These are phyloP conservation scores for Sebastes kiyomatsui DNA, from an alignment of 2,797 vertebrate genomes.

Conservation along the genomic window DNA sequence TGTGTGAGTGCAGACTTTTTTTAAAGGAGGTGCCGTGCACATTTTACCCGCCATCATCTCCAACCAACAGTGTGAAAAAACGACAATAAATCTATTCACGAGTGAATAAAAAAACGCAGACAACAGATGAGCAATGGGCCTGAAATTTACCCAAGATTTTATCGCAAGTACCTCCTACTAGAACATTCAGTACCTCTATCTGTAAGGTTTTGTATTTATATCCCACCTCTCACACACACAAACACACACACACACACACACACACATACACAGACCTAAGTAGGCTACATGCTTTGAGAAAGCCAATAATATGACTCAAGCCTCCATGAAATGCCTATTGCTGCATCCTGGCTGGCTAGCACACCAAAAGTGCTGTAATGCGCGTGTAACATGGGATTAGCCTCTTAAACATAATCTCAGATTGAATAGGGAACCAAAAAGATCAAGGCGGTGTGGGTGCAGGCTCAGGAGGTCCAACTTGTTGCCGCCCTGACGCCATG, in stretches of 20 bases:
- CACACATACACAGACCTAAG: conserved; percentile 19
- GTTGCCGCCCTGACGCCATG: conserved; percentile 26
- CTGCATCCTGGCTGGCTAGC: conserved; percentile 37
- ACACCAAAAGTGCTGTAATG: conserved; percentile 53
- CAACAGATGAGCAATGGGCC: conserved; percentile 54
- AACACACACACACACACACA: neutral
- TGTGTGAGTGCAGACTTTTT: neutral
- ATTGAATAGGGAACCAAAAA: conserved; percentile 41
- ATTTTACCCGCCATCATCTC: conserved; percentile 43
- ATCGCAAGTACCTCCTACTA: conserved; percentile 67
- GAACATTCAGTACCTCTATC: conserved; percentile 54
- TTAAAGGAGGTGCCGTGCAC: conserved; percentile 21
- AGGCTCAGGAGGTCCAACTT: conserved; percentile 36
- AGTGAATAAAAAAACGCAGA: conserved; percentile 30
- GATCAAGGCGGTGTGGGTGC: conserved; percentile 29
- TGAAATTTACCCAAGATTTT: conserved; percentile 62
- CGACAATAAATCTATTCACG: conserved; percentile 59
- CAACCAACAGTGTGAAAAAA: conserved; percentile 47
- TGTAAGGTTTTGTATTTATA: conserved; percentile 65
- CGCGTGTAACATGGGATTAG: conserved; percentile 62
- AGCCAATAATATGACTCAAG: conserved; percentile 69
- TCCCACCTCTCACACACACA: conserved; percentile 15
- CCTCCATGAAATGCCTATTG: conserved; percentile 62
- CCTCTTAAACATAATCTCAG: conserved; percentile 48
- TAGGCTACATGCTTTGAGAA: conserved; percentile 51